These are phyloP conservation scores for Mesorhabditis belari DNA, from an alignment of 2,888 invertebrate species.

Conservation along the genomic window DNA sequence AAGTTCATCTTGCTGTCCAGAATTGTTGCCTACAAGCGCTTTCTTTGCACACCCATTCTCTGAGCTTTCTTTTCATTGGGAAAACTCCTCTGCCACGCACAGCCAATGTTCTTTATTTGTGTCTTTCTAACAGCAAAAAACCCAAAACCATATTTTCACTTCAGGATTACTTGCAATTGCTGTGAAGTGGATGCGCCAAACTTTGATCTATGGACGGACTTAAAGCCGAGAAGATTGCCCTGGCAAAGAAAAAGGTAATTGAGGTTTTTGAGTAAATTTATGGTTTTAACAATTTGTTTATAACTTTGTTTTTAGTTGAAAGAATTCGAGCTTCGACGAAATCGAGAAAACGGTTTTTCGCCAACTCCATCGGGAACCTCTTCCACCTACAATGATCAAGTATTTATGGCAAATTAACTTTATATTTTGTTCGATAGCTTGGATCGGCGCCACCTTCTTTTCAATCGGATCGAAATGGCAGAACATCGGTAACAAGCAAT, in stretches of 20 bases:
- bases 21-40: too few species aligned
- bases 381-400: neutral
- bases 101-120: neutral
- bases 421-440: neutral
- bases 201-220: neutral
- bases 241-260: constrained; percentile 28
- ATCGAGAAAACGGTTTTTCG: constrained; percentile 6
- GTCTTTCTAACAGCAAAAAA: too few species aligned
- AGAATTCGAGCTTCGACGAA: constrained; percentile 23
- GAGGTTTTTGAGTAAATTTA: neutral
- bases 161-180: neutral
- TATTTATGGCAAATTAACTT: neutral
- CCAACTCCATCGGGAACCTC: neutral
- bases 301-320: constrained; percentile 19
- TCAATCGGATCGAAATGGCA: neutral
- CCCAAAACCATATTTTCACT: neutral
- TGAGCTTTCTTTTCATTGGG: neutral
- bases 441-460: neutral
- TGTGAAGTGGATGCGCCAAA: neutral
- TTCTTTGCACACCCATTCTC: too few species aligned
- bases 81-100: neutral
- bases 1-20: too few species aligned
- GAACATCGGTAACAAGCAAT: neutral
- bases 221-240: constrained; percentile 30
- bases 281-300: neutral